Conservation (phyloP, 2,113 vertebrate genomes). For the Crotalus helleri region DNA sequence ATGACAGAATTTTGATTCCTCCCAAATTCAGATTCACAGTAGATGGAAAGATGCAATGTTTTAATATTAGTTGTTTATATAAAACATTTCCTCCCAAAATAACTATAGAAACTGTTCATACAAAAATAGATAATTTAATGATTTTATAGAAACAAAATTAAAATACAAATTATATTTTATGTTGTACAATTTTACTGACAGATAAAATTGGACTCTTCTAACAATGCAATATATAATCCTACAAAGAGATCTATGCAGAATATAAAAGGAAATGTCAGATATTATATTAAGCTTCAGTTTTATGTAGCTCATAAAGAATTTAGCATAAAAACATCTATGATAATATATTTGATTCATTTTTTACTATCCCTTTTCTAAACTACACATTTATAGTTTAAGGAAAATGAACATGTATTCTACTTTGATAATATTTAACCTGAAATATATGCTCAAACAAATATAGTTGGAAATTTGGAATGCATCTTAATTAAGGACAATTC, state of each 20-base stretch:
- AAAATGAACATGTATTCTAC: not conserved
- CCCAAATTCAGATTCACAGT: not conserved
- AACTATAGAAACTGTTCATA: not conserved
- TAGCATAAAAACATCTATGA: not conserved
- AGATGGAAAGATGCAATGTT: not conserved
- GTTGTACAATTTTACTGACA: not conserved
- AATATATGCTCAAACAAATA: not conserved
- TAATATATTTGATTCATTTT: not conserved
- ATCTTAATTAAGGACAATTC: not conserved
- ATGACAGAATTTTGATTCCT: not conserved
- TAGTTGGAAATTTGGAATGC: not conserved
- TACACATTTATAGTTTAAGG: not conserved
- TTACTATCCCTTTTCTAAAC: not conserved
- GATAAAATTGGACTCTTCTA: not conserved
- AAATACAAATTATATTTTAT: not conserved
- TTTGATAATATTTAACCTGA: not conserved
- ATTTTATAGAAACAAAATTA: not conserved
- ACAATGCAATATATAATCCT: not conserved
- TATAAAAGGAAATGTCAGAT: not conserved
- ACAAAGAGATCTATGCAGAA: not conserved
- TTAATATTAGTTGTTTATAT: not conserved
- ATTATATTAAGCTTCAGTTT: not conserved
- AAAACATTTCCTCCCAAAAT: not conserved
- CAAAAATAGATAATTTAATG: not conserved
- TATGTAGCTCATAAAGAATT: not conserved